Conservation (phyloP, 2,797 vertebrate genomes). For the Steatocranus sp. region DNA sequence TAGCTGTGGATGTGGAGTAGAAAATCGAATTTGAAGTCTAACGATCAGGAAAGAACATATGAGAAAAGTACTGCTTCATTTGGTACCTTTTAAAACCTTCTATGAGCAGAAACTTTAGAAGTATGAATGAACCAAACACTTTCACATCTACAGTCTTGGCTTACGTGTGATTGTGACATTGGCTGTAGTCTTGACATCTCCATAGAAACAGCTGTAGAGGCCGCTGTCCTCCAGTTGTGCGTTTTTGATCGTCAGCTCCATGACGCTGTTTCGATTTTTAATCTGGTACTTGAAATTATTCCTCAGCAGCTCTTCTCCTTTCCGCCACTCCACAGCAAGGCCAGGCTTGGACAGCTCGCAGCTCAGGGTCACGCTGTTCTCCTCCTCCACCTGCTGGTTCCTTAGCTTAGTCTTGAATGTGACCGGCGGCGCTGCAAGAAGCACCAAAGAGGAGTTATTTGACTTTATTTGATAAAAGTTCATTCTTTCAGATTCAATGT, state of each 20-base stretch:
- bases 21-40: neutral
- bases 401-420: conserved; percentile 80
- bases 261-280: conserved; percentile 64
- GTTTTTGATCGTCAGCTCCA: conserved; percentile 80
- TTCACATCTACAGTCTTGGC: conserved; percentile 1
- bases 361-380: conserved; percentile 68
- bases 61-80: neutral
- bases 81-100: neutral
- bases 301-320: conserved; percentile 76
- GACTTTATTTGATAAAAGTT: neutral
- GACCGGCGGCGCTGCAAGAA: conserved; percentile 67
- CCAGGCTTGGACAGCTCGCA: conserved; percentile 83
- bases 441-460: neutral
- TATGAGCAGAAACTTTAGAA: neutral
- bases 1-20: conserved; percentile 36
- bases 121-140: neutral
- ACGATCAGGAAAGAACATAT: neutral
- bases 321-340: conserved; percentile 83
- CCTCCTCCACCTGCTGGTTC: conserved; percentile 79
- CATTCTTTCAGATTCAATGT: neutral
- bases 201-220: conserved; percentile 82
- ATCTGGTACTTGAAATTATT: conserved; percentile 83
- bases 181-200: conserved; percentile 79
- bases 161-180: conserved; percentile 83
- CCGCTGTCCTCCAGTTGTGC: conserved; percentile 82